Percentiles rank a stretch among this genome's conserved stretches.
These are phyloP conservation scores for Lucilia sericata DNA, from an alignment of 1,140 invertebrate species.

Conservation along the genomic window DNA sequence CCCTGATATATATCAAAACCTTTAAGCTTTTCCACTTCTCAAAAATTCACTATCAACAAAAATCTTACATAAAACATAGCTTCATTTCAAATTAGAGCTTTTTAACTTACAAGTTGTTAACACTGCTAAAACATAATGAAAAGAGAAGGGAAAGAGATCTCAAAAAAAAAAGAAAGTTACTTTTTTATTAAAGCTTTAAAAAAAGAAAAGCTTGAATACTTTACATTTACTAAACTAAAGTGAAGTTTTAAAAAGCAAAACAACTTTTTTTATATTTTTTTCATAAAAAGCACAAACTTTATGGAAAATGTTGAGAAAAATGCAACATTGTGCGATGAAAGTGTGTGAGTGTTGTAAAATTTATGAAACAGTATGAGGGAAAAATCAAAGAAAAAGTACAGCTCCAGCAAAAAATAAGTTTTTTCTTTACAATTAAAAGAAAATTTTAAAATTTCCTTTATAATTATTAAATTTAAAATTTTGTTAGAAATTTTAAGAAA, in stretches of 20 bases:
- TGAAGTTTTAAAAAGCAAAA: not conserved
- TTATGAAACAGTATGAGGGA: not conserved
- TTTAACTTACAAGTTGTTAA: not conserved
- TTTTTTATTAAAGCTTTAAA: constrained; percentile 27
- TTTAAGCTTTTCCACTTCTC: too few species aligned
- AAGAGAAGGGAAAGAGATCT: not conserved
- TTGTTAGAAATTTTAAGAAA: too few species aligned
- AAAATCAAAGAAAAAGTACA: constrained; percentile 35
- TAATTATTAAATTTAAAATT: too few species aligned
- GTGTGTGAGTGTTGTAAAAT: not conserved
- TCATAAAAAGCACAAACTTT: not conserved
- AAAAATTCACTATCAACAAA: too few species aligned
- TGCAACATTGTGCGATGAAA: not conserved
- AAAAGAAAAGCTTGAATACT: constrained; percentile 34
- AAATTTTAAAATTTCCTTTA: not conserved
- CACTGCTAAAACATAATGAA: constrained; percentile 2
- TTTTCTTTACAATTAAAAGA: not conserved
- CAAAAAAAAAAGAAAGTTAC: constrained; percentile 38
- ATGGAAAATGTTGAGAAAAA: not conserved
- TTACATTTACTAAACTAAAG: too few species aligned
- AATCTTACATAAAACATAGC: too few species aligned
- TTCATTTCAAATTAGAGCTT: too few species aligned
- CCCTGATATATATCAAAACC: too few species aligned
- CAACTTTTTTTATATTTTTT: not conserved
- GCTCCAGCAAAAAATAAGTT: constrained; percentile 13